Evolutionary conservation across 2,888 invertebrate species (phyloP).

Genomic region (Biston stratarius): DNA sequence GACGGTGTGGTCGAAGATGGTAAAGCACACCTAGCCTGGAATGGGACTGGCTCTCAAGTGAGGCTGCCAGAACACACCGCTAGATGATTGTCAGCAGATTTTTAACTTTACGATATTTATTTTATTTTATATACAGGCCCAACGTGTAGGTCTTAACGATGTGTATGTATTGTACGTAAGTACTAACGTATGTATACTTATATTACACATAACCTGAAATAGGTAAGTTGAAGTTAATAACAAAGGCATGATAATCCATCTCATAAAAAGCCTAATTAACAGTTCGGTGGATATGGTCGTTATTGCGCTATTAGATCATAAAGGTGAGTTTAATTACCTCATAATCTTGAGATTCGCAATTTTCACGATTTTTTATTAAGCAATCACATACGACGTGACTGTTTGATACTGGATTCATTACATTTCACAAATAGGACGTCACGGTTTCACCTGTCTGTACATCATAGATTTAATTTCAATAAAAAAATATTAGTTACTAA

Average conservation of each 20-base stretch:
- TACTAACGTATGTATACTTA: not conserved
- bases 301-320: constrained; percentile 38
- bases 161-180: not conserved
- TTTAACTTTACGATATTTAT: too few relatives aligned
- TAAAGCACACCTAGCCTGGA: too few relatives aligned
- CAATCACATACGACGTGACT: constrained; percentile 24
- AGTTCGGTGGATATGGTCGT: constrained; percentile 35
- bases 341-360: constrained; percentile 25
- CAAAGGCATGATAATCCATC: constrained; percentile 28
- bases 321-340: constrained; percentile 29
- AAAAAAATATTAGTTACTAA: too few relatives aligned
- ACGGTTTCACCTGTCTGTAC: not conserved
- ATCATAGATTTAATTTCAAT: not conserved
- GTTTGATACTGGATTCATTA: constrained; percentile 1
- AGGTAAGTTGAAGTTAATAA: constrained; percentile 17
- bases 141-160: not conserved
- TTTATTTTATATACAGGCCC: too few relatives aligned
- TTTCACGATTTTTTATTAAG: constrained; percentile 32
- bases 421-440: not conserved
- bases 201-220: not conserved
- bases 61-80: too few relatives aligned
- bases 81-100: too few relatives aligned
- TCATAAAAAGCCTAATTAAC: constrained; percentile 40
- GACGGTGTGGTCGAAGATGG: too few relatives aligned
- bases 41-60: too few relatives aligned